These are phyloP conservation scores for Zaprionus obscuricornis DNA, from an alignment of 2,888 invertebrate genomes.

Conservation along the genomic window DNA sequence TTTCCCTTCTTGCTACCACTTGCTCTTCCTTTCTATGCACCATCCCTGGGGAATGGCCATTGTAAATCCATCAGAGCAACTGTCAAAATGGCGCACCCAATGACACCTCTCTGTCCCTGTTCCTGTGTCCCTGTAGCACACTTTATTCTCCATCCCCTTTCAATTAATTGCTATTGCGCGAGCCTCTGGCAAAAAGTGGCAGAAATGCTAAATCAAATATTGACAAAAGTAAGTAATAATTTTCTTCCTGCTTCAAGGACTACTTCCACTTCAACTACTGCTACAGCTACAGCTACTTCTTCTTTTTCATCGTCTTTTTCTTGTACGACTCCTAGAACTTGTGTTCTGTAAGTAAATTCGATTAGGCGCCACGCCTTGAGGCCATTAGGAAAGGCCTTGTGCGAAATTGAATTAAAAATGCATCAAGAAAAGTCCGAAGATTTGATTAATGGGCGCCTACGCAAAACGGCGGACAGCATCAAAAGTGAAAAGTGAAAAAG, in stretches of 20 bases:
- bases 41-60: slow-evolving; percentile 19
- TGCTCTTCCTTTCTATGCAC: no score
- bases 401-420: slow-evolving; percentile 75
- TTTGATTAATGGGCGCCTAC: slow-evolving; percentile 70
- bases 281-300: neutral
- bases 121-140: neutral
- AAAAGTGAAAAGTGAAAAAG: slow-evolving; percentile 18
- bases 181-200: slow-evolving; percentile 43
- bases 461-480: slow-evolving; percentile 7
- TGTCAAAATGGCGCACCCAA: slow-evolving; percentile 44
- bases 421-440: slow-evolving; percentile 70
- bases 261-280: no score
- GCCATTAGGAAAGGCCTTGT: slow-evolving; percentile 54
- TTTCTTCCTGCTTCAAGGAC: slow-evolving; percentile 25
- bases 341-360: slow-evolving; percentile 54
- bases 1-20: slow-evolving; percentile 16
- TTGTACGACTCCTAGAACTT: slow-evolving; percentile 5
- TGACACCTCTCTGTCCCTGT: neutral
- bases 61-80: slow-evolving; percentile 59
- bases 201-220: slow-evolving; percentile 74
- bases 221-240: slow-evolving; percentile 71
- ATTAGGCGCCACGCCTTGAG: slow-evolving; percentile 63
- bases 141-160: neutral
- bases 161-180: slow-evolving; percentile 61
- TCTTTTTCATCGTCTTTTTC: no score